A percentile compares a stretch with the other conserved stretches of the same genome.
phyloP scores from a whole-genome alignment of 2,797 vertebrate genomes.

The Falco columbarius region DNA sequence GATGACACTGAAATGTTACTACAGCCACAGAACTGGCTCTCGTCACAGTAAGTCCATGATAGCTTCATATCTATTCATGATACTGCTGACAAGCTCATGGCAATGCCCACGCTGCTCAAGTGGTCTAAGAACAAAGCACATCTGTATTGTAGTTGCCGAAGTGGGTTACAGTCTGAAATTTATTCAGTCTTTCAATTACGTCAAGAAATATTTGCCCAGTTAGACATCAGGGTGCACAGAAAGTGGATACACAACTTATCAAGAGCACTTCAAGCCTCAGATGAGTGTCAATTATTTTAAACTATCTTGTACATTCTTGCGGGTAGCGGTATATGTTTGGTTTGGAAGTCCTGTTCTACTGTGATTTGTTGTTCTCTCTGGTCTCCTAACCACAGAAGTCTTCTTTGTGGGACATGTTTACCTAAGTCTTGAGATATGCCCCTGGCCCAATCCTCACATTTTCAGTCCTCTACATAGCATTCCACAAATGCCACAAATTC shows the following conservation, averaged over 20 bases:
- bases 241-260: neutral
- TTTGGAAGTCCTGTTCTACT: neutral
- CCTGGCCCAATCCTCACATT: neutral
- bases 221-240: neutral
- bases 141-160: neutral
- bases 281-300: neutral
- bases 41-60: neutral
- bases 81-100: neutral
- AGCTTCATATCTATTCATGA: rapidly evolving
- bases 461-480: neutral
- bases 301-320: neutral
- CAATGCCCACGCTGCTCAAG: neutral
- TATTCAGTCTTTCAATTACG: neutral
- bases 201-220: neutral
- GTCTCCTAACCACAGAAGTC: neutral
- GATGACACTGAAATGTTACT: neutral
- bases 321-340: neutral
- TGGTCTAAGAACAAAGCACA: neutral
- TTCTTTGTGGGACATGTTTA: neutral
- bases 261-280: neutral
- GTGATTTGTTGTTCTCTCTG: neutral
- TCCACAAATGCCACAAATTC: neutral
- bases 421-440: neutral
- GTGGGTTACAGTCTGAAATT: neutral
- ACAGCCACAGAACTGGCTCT: neutral